These are phyloP conservation scores for Sanderia malayensis DNA, from an alignment of 30 jellyfish, hydroid and myxozoan genomes.

Conservation along the genomic window DNA sequence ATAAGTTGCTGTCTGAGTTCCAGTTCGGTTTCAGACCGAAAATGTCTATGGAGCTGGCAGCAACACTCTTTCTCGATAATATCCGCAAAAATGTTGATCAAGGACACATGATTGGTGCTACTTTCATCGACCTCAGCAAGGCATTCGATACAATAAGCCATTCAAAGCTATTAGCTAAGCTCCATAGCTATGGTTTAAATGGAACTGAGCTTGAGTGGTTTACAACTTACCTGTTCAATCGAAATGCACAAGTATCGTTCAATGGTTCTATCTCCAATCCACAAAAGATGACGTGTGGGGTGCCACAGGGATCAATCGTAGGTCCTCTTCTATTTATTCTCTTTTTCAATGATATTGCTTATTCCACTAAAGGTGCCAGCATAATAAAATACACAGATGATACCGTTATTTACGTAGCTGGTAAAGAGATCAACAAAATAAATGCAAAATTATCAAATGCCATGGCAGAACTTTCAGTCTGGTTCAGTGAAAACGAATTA, in stretches of 20 bases:
- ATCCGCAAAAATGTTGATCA: constrained; percentile 1
- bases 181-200: constrained; percentile 43
- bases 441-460: constrained; percentile 25
- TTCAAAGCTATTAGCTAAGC: constrained; percentile 37
- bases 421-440: constrained; percentile 15
- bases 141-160: constrained; percentile 2
- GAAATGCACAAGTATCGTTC: constrained; percentile 32
- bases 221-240: constrained; percentile 54
- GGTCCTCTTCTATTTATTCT: constrained; percentile 59
- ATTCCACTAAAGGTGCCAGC: constrained; percentile 61
- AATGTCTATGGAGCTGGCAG: constrained; percentile 5
- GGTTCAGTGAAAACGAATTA: constrained; percentile 43
- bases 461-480: constrained; percentile 19
- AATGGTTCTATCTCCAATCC: constrained; percentile 48
- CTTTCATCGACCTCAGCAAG: constrained; percentile 15
- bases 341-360: constrained; percentile 51
- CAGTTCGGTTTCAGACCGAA: constrained; percentile 28
- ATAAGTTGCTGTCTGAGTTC: constrained; percentile 49
- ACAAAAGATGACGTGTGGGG: constrained; percentile 42
- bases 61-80: constrained; percentile 10
- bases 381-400: constrained; percentile 35
- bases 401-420: constrained; percentile 28
- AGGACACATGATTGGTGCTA: constrained; percentile 11
- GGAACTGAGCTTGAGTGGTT: constrained; percentile 63
- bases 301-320: constrained; percentile 43